Conservation (phyloP, 2,797 vertebrate species). For the Darevskia nairensis region DNA sequence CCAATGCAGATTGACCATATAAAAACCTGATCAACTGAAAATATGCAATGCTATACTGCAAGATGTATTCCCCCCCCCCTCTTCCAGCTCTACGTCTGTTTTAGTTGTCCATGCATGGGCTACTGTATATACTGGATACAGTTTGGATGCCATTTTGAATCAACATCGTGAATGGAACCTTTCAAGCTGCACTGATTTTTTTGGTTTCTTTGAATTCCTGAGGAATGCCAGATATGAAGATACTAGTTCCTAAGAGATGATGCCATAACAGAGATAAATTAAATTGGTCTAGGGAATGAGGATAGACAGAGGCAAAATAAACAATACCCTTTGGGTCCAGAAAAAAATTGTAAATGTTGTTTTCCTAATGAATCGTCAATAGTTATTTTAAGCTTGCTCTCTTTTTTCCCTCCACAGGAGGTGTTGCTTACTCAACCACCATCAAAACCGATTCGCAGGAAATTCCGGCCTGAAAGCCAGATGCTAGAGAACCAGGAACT, state of each 20-base stretch:
- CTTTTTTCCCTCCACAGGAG: slow-evolving; percentile 79
- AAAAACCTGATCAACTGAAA: background rate
- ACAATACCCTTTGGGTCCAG: background rate
- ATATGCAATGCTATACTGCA: background rate
- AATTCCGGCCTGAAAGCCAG: slow-evolving; percentile 86
- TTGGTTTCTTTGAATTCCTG: too few species aligned
- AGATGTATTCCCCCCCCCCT: background rate
- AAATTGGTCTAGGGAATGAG: background rate
- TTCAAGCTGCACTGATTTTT: too few species aligned
- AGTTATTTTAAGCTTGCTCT: background rate
- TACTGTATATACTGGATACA: too few species aligned
- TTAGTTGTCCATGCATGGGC: background rate
- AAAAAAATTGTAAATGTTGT: background rate
- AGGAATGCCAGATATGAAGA: too few species aligned
- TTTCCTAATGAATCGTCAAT: background rate
- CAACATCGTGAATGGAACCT: too few species aligned
- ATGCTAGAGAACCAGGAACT: slow-evolving; percentile 80
- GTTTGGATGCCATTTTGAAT: too few species aligned
- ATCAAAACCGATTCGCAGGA: slow-evolving; percentile 91
- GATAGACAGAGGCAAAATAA: background rate
- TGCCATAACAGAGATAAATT: background rate
- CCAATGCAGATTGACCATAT: background rate
- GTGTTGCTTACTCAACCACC: slow-evolving; percentile 81
- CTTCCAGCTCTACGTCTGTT: background rate
- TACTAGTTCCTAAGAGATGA: background rate